phyloP scores from a whole-genome alignment of 2,797 vertebrate genomes.

The Rhabdophis nuchalis region DNA sequence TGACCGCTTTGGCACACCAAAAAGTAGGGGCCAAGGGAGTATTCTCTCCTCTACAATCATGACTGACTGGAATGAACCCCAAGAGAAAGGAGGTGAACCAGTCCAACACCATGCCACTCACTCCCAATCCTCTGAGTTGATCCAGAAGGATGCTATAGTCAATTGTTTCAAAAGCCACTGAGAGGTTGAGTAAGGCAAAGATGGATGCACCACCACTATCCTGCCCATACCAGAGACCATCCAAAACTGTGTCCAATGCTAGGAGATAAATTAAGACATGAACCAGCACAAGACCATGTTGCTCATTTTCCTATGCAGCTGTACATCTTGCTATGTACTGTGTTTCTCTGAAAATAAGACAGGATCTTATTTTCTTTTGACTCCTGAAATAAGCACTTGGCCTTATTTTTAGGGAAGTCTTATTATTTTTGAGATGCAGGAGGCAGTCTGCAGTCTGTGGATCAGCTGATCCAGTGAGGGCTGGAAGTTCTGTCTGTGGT shows the following conservation, averaged over 20 bases:
- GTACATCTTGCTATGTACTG: neutral
- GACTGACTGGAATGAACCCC: neutral
- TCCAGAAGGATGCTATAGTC: neutral
- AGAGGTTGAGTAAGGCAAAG: neutral
- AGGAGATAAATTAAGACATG: neutral
- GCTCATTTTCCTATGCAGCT: neutral
- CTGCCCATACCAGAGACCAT: neutral
- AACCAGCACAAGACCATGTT: neutral
- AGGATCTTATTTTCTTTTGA: too few species aligned
- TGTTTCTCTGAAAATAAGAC: too few species aligned
- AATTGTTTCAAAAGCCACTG: neutral
- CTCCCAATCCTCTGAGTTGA: neutral
- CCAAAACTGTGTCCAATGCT: neutral
- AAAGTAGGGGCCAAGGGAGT: neutral
- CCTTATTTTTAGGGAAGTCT: too few species aligned
- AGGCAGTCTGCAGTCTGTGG: too few species aligned
- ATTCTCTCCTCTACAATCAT: neutral
- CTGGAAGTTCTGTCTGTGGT: too few species aligned
- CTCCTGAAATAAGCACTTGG: too few species aligned
- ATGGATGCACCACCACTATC: neutral
- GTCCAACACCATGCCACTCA: neutral
- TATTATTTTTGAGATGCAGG: too few species aligned
- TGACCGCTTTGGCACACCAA: neutral
- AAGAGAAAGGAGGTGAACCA: neutral
- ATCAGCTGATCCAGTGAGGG: too few species aligned